phyloP scores from a whole-genome alignment of 2,113 vertebrate genomes.

The Brienomyrus longianalis region DNA sequence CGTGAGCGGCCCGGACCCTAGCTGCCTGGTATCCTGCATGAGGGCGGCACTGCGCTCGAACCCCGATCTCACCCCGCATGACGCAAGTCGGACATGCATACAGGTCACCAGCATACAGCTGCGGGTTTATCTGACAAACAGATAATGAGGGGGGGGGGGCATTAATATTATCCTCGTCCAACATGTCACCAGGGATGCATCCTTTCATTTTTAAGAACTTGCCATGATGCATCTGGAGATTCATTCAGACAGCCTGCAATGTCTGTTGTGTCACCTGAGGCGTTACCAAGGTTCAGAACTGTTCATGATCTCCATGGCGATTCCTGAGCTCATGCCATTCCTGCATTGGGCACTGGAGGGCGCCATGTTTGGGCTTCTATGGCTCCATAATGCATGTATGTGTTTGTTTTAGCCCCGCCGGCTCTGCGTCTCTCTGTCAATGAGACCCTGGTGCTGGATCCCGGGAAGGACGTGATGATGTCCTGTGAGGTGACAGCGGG shows the following conservation, averaged over 20 bases:
- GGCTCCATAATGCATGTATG: not conserved
- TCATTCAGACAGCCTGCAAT: not conserved
- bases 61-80: not conserved
- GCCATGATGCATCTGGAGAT: not conserved
- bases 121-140: not conserved
- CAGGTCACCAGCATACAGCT: not conserved
- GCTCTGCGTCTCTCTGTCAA: conserved; percentile 68
- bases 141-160: no score
- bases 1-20: no score
- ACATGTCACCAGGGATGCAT: not conserved
- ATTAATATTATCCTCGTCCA: not conserved
- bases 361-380: not conserved
- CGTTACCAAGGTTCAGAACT: not conserved
- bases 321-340: not conserved
- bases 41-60: not conserved
- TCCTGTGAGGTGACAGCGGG: conserved; percentile 79
- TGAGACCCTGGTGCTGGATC: conserved; percentile 88
- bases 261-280: not conserved
- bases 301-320: not conserved
- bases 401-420: conserved; percentile 49
- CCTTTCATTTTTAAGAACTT: not conserved
- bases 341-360: not conserved
- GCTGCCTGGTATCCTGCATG: no score
- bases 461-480: conserved; percentile 79
- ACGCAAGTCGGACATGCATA: not conserved